These are phyloP conservation scores for Ectropis crepuscularia DNA, from an alignment of 2,888 invertebrate species.

Conservation along the genomic window DNA sequence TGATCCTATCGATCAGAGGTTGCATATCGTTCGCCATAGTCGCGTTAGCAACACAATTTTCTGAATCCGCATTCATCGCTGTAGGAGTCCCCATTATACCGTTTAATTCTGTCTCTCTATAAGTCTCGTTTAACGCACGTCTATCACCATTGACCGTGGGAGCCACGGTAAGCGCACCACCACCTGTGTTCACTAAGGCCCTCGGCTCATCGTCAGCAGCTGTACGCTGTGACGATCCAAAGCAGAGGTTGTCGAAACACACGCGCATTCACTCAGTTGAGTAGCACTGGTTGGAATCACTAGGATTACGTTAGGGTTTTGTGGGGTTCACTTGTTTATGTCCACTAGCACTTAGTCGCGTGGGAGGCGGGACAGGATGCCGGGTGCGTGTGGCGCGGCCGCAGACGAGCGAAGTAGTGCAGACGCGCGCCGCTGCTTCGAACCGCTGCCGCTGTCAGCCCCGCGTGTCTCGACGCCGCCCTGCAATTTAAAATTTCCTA, in stretches of 20 bases:
- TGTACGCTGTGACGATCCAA: constrained; percentile 94
- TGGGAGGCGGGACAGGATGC: constrained; percentile 64
- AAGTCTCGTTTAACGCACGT: constrained; percentile 79
- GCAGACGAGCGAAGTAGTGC: constrained; percentile 73
- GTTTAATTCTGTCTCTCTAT: constrained; percentile 76
- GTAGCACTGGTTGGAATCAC: constrained; percentile 78
- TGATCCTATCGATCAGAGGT: constrained; percentile 88
- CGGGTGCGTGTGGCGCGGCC: constrained; percentile 77
- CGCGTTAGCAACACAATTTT: constrained; percentile 83
- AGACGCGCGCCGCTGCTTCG: constrained; percentile 63
- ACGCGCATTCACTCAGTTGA: constrained; percentile 94
- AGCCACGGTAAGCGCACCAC: constrained; percentile 81
- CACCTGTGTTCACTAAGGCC: constrained; percentile 79
- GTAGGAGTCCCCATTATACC: constrained; percentile 83
- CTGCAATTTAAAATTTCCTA: constrained; percentile 60
- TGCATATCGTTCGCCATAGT: constrained; percentile 82
- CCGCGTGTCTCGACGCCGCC: constrained; percentile 78
- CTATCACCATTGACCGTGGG: constrained; percentile 80
- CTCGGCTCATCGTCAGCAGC: constrained; percentile 90
- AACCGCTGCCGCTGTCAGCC: constrained; percentile 69
- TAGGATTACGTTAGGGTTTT: constrained; percentile 68
- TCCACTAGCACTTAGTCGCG: constrained; percentile 57
- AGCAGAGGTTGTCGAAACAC: constrained; percentile 95
- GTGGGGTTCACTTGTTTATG: constrained; percentile 53
- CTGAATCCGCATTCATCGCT: constrained; percentile 85